Conservation (phyloP, 2,113 vertebrate species). For the Rhegmatorhina hoffmannsi region DNA sequence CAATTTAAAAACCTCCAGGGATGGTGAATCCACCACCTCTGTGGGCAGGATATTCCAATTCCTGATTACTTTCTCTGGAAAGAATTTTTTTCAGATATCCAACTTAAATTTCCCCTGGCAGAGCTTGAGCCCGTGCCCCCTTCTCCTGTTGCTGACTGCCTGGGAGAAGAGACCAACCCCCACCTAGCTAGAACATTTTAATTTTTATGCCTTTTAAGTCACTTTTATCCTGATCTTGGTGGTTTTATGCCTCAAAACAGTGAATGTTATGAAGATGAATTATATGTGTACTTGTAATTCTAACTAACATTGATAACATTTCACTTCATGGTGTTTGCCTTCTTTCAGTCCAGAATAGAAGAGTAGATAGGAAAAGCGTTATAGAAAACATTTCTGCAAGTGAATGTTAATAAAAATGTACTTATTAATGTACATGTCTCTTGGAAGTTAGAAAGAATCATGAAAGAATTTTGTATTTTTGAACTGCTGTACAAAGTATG, state of each 20-base stretch:
- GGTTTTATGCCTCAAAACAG: not conserved
- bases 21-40: no score
- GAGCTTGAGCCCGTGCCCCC: no score
- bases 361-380: not conserved
- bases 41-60: no score
- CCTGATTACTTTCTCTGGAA: no score
- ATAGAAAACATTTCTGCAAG: not conserved
- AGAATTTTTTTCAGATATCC: no score
- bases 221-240: not conserved
- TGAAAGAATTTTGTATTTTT: not conserved
- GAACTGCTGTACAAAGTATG: not conserved
- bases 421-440: not conserved
- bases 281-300: not conserved
- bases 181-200: rapidly evolving
- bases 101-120: no score
- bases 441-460: not conserved
- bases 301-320: not conserved
- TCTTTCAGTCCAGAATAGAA: not conserved
- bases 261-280: not conserved
- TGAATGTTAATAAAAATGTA: not conserved
- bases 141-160: no score
- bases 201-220: not conserved
- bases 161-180: no score
- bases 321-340: not conserved
- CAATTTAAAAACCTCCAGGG: no score